Conservation (phyloP, 2,888 invertebrate species). For the Tuta absoluta region DNA sequence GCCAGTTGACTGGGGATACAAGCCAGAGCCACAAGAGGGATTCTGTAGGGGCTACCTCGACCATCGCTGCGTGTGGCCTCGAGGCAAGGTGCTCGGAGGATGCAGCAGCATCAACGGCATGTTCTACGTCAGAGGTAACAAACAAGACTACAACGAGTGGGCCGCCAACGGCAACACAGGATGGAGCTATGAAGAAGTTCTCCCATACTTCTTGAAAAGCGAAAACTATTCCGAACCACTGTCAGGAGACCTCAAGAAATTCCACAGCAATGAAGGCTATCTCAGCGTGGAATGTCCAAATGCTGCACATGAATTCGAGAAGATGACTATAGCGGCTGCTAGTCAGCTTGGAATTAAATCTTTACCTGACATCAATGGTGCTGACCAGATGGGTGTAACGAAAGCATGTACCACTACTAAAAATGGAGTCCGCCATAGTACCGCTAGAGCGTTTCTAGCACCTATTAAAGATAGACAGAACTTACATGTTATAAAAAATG, state of each 20-base stretch:
- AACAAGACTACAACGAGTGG: constrained; percentile 80
- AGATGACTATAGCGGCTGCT: constrained; percentile 58
- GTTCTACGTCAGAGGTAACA: constrained; percentile 80
- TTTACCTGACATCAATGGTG: constrained; percentile 63
- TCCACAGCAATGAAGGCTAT: constrained; percentile 65
- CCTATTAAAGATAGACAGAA: constrained; percentile 62
- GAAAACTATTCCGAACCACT: constrained; percentile 58
- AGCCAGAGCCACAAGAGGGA: constrained; percentile 68
- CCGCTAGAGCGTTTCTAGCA: constrained; percentile 77
- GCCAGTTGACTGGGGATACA: constrained; percentile 80
- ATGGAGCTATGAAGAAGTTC: constrained; percentile 80
- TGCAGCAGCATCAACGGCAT: constrained; percentile 80
- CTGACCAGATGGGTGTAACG: constrained; percentile 72
- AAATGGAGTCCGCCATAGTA: constrained; percentile 72
- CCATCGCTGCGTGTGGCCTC: constrained; percentile 76
- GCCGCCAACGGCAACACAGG: constrained; percentile 73
- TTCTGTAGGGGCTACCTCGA: constrained; percentile 64
- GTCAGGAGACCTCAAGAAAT: constrained; percentile 44
- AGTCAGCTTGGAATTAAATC: constrained; percentile 66
- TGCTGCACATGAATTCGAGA: constrained; percentile 46
- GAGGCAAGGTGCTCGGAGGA: constrained; percentile 84
- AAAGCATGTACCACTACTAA: constrained; percentile 68
- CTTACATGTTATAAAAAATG: constrained; percentile 73
- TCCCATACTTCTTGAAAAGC: constrained; percentile 76
- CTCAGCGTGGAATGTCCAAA: constrained; percentile 58